Conservation (phyloP, 1,140 invertebrate genomes). For the Drosophila prosaltans region DNA sequence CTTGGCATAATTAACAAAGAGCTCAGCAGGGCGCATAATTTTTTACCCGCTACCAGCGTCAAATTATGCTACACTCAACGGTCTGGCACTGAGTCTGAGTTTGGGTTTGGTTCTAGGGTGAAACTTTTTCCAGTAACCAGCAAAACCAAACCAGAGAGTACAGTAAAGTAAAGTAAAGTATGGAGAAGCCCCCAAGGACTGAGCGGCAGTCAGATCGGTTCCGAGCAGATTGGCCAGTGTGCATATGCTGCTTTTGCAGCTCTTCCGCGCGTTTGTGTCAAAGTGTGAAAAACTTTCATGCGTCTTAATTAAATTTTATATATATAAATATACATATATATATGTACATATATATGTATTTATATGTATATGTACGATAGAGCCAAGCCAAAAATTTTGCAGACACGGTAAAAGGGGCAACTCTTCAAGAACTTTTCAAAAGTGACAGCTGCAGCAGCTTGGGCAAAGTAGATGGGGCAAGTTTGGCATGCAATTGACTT, state of each 20-base stretch:
- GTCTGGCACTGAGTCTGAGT: not conserved
- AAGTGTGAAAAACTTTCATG: slow-evolving; percentile 78
- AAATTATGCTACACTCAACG: slow-evolving; percentile 48
- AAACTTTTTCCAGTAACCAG: slow-evolving; percentile 39
- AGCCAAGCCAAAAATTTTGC: slow-evolving; percentile 28
- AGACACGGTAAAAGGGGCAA: slow-evolving; percentile 30
- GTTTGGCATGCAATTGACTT: slow-evolving; percentile 45
- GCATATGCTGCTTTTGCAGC: slow-evolving; percentile 57
- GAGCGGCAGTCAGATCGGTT: slow-evolving; percentile 4
- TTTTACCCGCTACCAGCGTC: slow-evolving; percentile 53
- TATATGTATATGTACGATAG: slow-evolving; percentile 1
- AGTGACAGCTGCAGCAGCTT: slow-evolving; percentile 67
- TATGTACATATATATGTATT: too few species aligned
- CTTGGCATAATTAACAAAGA: slow-evolving; percentile 76
- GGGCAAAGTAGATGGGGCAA: slow-evolving; percentile 26
- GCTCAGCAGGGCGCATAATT: slow-evolving; percentile 78
- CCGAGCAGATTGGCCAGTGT: slow-evolving; percentile 15
- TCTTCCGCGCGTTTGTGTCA: slow-evolving; percentile 64
- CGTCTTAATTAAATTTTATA: slow-evolving; percentile 81
- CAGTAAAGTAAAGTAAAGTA: slow-evolving; percentile 12
- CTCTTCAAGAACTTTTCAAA: slow-evolving; percentile 64
- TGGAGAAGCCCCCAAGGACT: not conserved
- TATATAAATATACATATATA: slow-evolving; percentile 14
- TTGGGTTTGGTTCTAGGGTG: slow-evolving; percentile 29
- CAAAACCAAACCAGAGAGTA: slow-evolving; percentile 20